Conservation (phyloP, 2,797 vertebrate species). For the Melanogrammus aeglefinus region DNA sequence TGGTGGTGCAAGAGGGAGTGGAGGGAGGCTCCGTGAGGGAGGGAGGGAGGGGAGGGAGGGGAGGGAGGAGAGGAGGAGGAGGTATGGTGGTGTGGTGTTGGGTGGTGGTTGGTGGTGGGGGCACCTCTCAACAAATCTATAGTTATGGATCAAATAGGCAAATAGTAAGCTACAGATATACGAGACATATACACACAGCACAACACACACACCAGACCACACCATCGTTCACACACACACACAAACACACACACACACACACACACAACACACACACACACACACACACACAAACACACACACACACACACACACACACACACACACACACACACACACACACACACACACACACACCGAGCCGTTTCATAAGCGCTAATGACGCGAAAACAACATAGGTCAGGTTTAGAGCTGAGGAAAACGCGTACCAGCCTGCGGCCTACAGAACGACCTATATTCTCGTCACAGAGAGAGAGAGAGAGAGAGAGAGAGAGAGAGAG, state of each 20-base stretch:
- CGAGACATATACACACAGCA: background rate
- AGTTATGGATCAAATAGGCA: background rate
- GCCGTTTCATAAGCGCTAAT: slow-evolving; percentile 1
- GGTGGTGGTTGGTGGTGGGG: background rate
- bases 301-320: background rate
- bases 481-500: too few relatives aligned
- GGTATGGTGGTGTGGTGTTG: too few relatives aligned
- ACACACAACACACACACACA: background rate
- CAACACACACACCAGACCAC: background rate
- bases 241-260: background rate
- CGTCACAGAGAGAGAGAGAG: too few relatives aligned
- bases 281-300: background rate
- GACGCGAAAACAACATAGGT: too few relatives aligned
- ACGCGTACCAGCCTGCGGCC: too few relatives aligned
- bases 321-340: background rate
- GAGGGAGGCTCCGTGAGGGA: too few relatives aligned
- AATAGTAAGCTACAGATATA: too few relatives aligned
- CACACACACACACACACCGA: background rate
- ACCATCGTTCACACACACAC: background rate
- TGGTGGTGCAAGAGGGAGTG: background rate
- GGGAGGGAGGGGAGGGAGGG: too few relatives aligned
- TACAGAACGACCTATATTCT: background rate
- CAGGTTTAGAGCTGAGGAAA: too few relatives aligned
- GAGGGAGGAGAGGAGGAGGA: too few relatives aligned
- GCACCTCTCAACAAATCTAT: slow-evolving; percentile 19